Percentiles rank a stretch among this genome's conserved stretches.
Conservation (phyloP, 2,797 vertebrate species). For the Falco cherrug region DNA sequence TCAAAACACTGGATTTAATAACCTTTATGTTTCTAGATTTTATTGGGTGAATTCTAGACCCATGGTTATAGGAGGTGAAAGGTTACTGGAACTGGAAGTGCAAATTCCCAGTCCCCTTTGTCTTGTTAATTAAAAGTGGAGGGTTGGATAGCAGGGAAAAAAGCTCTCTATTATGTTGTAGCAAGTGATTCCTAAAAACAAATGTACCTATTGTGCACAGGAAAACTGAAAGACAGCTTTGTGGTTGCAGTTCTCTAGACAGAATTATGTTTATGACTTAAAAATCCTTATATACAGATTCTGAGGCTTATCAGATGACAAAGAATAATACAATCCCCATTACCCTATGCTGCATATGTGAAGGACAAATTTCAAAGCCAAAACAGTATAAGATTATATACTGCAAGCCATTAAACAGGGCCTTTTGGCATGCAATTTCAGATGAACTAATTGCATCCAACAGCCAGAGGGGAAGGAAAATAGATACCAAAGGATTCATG, state of each 20-base stretch:
- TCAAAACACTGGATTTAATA: background rate
- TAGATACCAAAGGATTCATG: conserved; percentile 33
- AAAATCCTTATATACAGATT: background rate
- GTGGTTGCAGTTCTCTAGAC: background rate
- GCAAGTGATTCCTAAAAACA: background rate
- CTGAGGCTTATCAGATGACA: conserved; percentile 24
- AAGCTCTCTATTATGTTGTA: background rate
- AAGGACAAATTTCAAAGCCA: conserved; percentile 49
- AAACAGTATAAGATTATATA: conserved; percentile 28
- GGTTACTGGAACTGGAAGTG: background rate
- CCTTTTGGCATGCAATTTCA: conserved; percentile 33
- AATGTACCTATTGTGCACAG: background rate
- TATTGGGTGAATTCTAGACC: background rate
- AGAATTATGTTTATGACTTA: background rate
- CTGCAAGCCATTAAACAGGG: conserved; percentile 6
- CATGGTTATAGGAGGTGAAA: background rate
- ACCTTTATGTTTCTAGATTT: background rate
- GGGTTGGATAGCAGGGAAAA: background rate
- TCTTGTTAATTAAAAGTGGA: background rate
- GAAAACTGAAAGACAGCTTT: background rate
- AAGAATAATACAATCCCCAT: background rate
- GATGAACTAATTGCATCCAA: conserved; percentile 33
- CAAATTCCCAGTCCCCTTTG: background rate
- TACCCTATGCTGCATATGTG: background rate
- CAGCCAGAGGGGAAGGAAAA: conserved; percentile 33